Evolutionary conservation across 1,140 invertebrate species (phyloP).

Genomic region (Anastatus disparis): DNA sequence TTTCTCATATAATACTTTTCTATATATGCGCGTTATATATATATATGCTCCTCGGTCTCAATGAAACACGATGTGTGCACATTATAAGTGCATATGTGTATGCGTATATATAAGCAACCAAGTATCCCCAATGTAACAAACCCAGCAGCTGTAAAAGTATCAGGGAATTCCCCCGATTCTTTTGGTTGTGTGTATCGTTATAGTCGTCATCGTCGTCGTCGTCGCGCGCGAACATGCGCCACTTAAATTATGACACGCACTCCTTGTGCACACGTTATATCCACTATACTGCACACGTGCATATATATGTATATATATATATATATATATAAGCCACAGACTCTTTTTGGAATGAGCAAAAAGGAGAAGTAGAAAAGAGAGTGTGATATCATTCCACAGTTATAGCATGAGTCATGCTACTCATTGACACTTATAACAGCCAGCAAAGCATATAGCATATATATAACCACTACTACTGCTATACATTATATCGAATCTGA

Average conservation of each 20-base stretch:
- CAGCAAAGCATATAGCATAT: too few species aligned
- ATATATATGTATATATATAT: neutral
- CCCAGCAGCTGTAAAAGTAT: conserved; percentile 35
- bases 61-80: too few species aligned
- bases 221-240: conserved; percentile 22
- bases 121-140: neutral
- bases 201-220: neutral
- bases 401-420: conserved; percentile 30
- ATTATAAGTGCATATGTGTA: too few species aligned
- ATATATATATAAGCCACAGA: neutral
- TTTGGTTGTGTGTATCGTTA: too few species aligned
- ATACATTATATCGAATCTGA: too few species aligned
- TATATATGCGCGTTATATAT: too few species aligned
- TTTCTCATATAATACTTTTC: too few species aligned
- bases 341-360: neutral
- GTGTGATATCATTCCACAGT: conserved; percentile 36
- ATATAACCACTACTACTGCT: too few species aligned
- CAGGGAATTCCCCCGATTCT: conserved; percentile 23
- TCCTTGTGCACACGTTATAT: neutral
- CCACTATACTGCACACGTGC: neutral
- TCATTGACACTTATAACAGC: conserved; percentile 34
- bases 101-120: too few species aligned
- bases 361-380: neutral
- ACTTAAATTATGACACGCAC: conserved; percentile 37
- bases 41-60: too few species aligned